phyloP scores from a whole-genome alignment of 2,797 vertebrate species.

The Tauraco hartlaubi region DNA sequence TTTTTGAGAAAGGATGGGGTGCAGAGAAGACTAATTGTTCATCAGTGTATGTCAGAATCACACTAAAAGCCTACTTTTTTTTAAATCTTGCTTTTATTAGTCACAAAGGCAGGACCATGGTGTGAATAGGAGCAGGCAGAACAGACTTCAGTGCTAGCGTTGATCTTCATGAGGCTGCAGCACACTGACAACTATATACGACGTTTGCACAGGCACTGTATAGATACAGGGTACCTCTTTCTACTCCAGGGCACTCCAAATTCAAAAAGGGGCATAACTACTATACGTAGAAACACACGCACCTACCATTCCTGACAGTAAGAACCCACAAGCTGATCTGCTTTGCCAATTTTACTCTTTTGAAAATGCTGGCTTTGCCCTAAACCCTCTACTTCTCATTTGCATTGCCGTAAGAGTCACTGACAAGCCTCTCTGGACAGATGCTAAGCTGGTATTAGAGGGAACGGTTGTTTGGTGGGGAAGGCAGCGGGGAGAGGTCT shows the following conservation, averaged over 20 bases:
- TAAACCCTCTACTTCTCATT: neutral
- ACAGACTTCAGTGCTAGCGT: neutral
- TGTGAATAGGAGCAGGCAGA: rapidly evolving
- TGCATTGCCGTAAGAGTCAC: neutral
- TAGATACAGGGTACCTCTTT: neutral
- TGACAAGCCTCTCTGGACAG: neutral
- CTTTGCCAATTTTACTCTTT: neutral
- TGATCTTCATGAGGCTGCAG: neutral
- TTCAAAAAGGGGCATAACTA: neutral
- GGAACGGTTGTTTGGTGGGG: neutral
- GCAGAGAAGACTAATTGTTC: neutral
- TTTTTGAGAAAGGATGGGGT: neutral
- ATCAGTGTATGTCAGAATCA: neutral
- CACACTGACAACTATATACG: neutral
- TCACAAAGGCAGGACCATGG: neutral
- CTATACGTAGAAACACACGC: neutral
- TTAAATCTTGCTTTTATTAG: neutral
- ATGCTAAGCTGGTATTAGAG: neutral
- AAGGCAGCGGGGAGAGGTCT: neutral
- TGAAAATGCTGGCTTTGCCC: neutral
- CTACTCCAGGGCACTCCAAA: neutral
- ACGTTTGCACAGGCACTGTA: neutral
- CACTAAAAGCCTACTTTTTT: neutral
- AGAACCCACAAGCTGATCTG: neutral
- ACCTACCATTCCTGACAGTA: neutral